These are phyloP conservation scores for Brenthis daphne DNA, from an alignment of 2,888 invertebrate genomes.

Conservation along the genomic window DNA sequence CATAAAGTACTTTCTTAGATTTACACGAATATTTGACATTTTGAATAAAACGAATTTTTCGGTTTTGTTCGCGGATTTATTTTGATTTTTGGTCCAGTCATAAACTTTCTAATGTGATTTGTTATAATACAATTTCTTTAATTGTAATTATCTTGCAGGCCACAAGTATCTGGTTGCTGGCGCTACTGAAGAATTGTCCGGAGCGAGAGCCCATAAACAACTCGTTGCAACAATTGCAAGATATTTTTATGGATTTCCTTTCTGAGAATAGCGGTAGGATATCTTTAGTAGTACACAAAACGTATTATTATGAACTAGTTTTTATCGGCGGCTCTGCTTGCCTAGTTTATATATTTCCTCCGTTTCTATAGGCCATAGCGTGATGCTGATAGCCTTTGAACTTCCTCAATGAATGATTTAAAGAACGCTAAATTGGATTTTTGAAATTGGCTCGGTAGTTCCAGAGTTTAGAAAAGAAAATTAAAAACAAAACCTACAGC, in stretches of 20 bases:
- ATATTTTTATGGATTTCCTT: conserved; percentile 92
- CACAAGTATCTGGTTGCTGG: conserved; percentile 93
- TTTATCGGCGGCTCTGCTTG: no score
- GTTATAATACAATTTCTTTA: background rate
- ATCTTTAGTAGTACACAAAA: no score
- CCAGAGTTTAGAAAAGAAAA: no score
- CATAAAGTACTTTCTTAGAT: background rate
- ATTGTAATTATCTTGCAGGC: conserved; percentile 78
- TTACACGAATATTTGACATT: background rate
- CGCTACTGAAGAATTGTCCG: conserved; percentile 90
- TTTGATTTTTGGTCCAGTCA: background rate
- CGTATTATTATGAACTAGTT: no score
- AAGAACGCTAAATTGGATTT: background rate
- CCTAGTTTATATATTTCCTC: no score
- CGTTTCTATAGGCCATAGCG: background rate
- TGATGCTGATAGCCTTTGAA: background rate
- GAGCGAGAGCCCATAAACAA: conserved; percentile 85
- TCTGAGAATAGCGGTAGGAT: conserved; percentile 93
- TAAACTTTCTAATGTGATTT: background rate
- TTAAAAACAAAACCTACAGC: no score
- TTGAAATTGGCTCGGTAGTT: no score
- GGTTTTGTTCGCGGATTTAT: no score
- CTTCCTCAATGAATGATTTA: background rate
- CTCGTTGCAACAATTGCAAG: conserved; percentile 87
- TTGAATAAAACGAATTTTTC: no score